These are phyloP conservation scores for Drepana falcataria DNA, from an alignment of 2,888 invertebrate genomes.

Conservation along the genomic window DNA sequence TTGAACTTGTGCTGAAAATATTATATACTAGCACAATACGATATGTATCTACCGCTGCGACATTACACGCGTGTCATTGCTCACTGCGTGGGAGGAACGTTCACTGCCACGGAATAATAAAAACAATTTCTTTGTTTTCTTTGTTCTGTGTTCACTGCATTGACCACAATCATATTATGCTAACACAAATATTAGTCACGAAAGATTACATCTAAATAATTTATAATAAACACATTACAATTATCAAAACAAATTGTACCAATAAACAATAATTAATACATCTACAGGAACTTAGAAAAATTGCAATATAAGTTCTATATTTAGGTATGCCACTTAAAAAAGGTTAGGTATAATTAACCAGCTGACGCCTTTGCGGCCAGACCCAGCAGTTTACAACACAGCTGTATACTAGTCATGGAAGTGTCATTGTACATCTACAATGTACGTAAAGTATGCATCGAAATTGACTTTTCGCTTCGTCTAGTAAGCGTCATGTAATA, in stretches of 20 bases:
- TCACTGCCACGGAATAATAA: no score
- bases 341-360: slow-evolving; percentile 52
- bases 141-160: no score
- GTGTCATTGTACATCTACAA: no score
- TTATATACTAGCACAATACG: slow-evolving; percentile 57
- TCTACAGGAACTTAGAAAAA: slow-evolving; percentile 79
- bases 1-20: slow-evolving; percentile 74
- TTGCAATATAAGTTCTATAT: slow-evolving; percentile 78
- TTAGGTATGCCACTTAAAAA: slow-evolving; percentile 76
- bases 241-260: slow-evolving; percentile 75
- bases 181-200: slow-evolving; percentile 54
- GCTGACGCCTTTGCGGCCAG: slow-evolving; percentile 35
- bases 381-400: slow-evolving; percentile 26
- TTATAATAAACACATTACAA: slow-evolving; percentile 72
- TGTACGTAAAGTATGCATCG: no score
- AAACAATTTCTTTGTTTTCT: no score
- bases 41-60: slow-evolving; percentile 25
- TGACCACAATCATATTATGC: slow-evolving; percentile 47
- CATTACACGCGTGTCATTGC: slow-evolving; percentile 11
- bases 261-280: slow-evolving; percentile 75
- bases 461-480: no score
- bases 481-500: no score
- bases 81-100: slow-evolving; percentile 12
- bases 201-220: slow-evolving; percentile 70
- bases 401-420: no score